Base-by-base conservation (phyloP, 2,113 vertebrate genomes). In the Neolamprologus sp. region DNA sequence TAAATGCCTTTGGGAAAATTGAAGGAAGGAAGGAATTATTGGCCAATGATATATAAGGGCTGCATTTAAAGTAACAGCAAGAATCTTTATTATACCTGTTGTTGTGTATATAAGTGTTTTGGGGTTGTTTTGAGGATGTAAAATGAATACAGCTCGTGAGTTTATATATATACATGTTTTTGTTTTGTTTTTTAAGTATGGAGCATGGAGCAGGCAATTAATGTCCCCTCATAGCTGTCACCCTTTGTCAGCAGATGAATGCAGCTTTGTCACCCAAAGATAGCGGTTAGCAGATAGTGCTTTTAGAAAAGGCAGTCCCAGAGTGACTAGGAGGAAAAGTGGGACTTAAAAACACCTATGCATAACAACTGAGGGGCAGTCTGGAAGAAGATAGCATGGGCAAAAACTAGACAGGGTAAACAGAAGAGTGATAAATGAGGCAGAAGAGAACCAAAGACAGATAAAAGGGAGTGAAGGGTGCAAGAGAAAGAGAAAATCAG, bases 391-490 rank as follows among this genome's bases (percentile, higher is more conserved):
- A 94, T 91, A 89, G 83, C 51, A 91, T 89, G 83, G 81, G 80
- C 83, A 89, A 84, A 93, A 87, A 83, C 26, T 57, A 88, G 89
- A 94, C 87, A 82, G 87, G 86, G 26, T 83, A 47, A 90, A 88
- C 89, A 89, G 86, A 88, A 89, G 87, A 88, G 90, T 94, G 93
- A 95, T 92, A 85, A 91, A 95, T 94, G 92, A 95, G 90, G 81
- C 80, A 57, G 90, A 91, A 49, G 58, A 85, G 55, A 92, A 83
- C 87, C 82, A 87, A 92, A 93, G 91, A 93, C 78, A 71, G 85
- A 90, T 92, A 86, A 87, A 81, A 83, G 87, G 49, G 80, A 90
- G 73, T 75, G 86, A 91, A 80, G 89, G 93, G 90, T 80, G 88
- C 83, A 88, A 85, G 35, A 86, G 82, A 90, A 84, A 90, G 82